Conservation (phyloP, 2,797 vertebrate genomes). For the Siniperca scherzeri region DNA sequence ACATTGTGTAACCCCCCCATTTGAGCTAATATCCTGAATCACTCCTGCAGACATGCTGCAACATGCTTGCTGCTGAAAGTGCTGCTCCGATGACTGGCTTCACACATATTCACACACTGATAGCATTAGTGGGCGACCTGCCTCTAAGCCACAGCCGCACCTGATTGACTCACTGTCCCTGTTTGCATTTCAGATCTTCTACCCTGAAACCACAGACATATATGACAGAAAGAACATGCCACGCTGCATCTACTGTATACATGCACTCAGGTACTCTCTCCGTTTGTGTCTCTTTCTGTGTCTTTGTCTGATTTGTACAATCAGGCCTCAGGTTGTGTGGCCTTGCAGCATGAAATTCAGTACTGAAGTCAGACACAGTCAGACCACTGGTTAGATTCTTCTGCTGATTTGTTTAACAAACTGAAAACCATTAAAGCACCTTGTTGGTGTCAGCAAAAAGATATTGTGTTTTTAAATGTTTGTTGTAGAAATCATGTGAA, state of each 20-base stretch:
- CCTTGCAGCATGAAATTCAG: not conserved
- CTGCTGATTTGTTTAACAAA: not conserved
- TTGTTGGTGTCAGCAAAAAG: not conserved
- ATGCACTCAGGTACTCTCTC: slow-evolving; percentile 93
- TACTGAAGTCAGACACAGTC: not conserved
- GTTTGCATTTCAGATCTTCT: slow-evolving; percentile 93
- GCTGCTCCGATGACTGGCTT: not conserved
- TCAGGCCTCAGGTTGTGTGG: not conserved
- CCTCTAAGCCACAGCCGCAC: too few species aligned
- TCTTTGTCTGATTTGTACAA: not conserved
- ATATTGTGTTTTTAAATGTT: not conserved
- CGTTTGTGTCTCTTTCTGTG: not conserved
- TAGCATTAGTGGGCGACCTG: too few species aligned
- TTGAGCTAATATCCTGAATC: slow-evolving; percentile 11
- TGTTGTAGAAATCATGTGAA: not conserved
- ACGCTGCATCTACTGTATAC: slow-evolving; percentile 98
- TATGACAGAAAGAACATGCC: slow-evolving; percentile 99
- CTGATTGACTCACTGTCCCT: not conserved
- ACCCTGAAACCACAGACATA: slow-evolving; percentile 99
- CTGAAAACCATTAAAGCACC: not conserved
- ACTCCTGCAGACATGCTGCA: slow-evolving; percentile 36
- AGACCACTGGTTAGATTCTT: not conserved
- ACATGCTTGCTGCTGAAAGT: slow-evolving; percentile 23
- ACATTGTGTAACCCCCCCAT: slow-evolving; percentile 31
- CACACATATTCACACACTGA: too few species aligned